Evolutionary conservation across 2,888 invertebrate genomes (phyloP).

Genomic region (Pemphredon lugubris): DNA sequence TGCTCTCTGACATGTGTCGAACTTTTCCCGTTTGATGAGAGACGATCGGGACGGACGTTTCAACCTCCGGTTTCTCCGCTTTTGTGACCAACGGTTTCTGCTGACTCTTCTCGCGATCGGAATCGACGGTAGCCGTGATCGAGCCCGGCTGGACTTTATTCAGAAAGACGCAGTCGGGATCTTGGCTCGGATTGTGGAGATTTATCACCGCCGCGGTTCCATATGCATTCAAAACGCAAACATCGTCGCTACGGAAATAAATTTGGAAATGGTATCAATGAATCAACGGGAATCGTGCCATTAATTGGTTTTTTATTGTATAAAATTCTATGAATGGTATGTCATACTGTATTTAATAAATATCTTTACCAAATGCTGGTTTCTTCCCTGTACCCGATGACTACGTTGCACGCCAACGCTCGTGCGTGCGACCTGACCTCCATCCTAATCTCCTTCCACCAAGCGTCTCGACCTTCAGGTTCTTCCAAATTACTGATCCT

Average conservation of each 20-base stretch:
- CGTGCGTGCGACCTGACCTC: slow-evolving; percentile 97
- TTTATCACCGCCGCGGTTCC: slow-evolving; percentile 96
- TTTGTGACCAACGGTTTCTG: slow-evolving; percentile 61
- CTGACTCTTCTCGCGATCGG: slow-evolving; percentile 80
- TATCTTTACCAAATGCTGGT: slow-evolving; percentile 93
- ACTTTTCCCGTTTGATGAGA: slow-evolving; percentile 49
- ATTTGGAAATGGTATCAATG: background rate
- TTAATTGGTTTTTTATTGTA: background rate
- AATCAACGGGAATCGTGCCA: background rate
- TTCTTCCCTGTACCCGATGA: slow-evolving; percentile 95
- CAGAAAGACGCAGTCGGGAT: slow-evolving; percentile 68
- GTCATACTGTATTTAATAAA: background rate
- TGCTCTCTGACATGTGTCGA: slow-evolving; percentile 73
- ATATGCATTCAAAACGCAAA: slow-evolving; percentile 95
- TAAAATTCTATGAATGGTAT: background rate
- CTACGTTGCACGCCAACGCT: slow-evolving; percentile 95
- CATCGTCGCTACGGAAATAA: slow-evolving; percentile 89
- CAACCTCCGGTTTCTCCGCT: slow-evolving; percentile 64
- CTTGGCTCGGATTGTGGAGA: slow-evolving; percentile 82
- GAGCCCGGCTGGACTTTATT: slow-evolving; percentile 68
- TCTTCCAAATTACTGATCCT: slow-evolving; percentile 92
- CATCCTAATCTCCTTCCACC: slow-evolving; percentile 98
- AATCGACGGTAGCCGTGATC: slow-evolving; percentile 83
- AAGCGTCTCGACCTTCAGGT: slow-evolving; percentile 94
- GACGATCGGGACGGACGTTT: slow-evolving; percentile 6